phyloP scores from a whole-genome alignment of 2,797 vertebrate species.

The Sebastes umbrosus region DNA sequence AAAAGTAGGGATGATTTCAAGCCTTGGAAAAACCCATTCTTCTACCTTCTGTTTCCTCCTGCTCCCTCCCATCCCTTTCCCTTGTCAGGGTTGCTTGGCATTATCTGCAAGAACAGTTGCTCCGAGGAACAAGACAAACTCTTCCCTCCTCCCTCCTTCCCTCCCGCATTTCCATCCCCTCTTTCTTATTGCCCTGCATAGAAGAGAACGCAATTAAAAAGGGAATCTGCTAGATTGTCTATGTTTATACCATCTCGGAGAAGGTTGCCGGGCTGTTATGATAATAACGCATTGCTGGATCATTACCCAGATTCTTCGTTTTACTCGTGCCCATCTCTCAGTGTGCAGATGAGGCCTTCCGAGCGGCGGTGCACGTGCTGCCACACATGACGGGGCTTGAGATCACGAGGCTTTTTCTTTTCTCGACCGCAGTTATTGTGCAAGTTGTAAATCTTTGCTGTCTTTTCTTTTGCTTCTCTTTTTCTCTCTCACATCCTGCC shows the following conservation, averaged over 20 bases:
- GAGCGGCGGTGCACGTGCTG: background rate
- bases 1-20: slow-evolving; percentile 23
- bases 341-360: slow-evolving; percentile 43
- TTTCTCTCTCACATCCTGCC: background rate
- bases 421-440: slow-evolving; percentile 6
- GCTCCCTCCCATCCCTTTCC: slow-evolving; percentile 36
- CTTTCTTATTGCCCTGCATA: slow-evolving; percentile 14
- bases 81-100: slow-evolving; percentile 49
- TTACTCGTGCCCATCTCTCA: background rate
- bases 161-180: background rate
- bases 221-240: slow-evolving; percentile 49
- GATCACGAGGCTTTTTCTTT: slow-evolving; percentile 17
- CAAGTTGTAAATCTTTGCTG: background rate
- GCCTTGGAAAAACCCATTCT: slow-evolving; percentile 29
- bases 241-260: slow-evolving; percentile 47
- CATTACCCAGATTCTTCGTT: slow-evolving; percentile 53
- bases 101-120: slow-evolving; percentile 64
- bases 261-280: slow-evolving; percentile 52
- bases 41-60: slow-evolving; percentile 10
- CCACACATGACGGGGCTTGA: slow-evolving; percentile 3
- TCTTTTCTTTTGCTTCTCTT: background rate
- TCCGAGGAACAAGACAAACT: slow-evolving; percentile 36
- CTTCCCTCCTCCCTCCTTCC: background rate
- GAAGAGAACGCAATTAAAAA: slow-evolving; percentile 64
- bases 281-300: slow-evolving; percentile 50